Evolutionary conservation across 1,140 invertebrate genomes (phyloP).

Genomic region (Melanaphis sacchari): DNA sequence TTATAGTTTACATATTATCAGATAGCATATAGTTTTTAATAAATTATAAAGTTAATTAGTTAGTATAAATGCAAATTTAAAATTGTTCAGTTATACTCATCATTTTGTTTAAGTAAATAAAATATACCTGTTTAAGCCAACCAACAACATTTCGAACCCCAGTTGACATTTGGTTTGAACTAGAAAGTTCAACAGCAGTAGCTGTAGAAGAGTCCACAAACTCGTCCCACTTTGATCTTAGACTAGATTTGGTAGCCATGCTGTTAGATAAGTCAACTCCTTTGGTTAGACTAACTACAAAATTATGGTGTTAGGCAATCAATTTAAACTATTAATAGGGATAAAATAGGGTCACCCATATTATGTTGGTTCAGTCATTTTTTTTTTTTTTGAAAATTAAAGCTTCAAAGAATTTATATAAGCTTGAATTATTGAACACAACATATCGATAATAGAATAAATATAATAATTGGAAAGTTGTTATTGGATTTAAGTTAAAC

Average conservation of each 20-base stretch:
- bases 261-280: slow-evolving; percentile 51
- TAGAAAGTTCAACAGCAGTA: slow-evolving; percentile 62
- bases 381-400: neutral
- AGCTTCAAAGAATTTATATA: neutral
- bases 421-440: neutral
- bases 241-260: slow-evolving; percentile 62
- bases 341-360: neutral
- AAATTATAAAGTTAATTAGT: neutral
- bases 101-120: neutral
- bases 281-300: slow-evolving; percentile 57
- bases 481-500: neutral
- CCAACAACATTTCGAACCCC: slow-evolving; percentile 75
- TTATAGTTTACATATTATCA: neutral
- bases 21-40: neutral
- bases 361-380: neutral
- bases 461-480: neutral
- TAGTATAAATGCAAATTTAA: neutral
- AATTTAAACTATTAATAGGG: slow-evolving; percentile 7
- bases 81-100: neutral
- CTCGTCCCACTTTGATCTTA: slow-evolving; percentile 72
- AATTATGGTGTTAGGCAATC: slow-evolving; percentile 35
- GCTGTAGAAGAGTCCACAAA: slow-evolving; percentile 68
- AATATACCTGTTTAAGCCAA: slow-evolving; percentile 76
- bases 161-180: slow-evolving; percentile 66
- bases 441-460: neutral